phyloP scores from a whole-genome alignment of 1,140 invertebrate genomes.

The Drosophila albomicans region DNA sequence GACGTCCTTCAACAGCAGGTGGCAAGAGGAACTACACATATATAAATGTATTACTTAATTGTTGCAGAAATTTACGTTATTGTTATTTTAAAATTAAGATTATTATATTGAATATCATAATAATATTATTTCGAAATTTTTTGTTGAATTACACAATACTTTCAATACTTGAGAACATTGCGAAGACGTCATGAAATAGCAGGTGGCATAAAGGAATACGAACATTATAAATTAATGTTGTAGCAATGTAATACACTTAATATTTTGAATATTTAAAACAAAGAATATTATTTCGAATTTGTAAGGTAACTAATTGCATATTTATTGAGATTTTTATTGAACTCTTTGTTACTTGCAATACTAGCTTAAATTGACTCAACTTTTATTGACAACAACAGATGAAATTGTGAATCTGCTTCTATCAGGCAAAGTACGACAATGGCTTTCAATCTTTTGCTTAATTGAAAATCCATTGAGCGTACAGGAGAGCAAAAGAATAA shows the following conservation, averaged over 20 bases:
- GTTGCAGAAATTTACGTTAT: neutral
- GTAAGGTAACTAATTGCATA: too few species aligned
- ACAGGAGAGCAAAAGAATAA: neutral
- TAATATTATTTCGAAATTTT: too few species aligned
- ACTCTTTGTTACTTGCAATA: too few species aligned
- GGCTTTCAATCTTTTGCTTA: constrained; percentile 18
- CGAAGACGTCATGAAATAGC: neutral
- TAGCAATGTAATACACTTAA: too few species aligned
- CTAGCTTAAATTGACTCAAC: too few species aligned
- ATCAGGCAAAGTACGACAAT: neutral
- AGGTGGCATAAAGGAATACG: neutral
- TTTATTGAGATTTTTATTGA: too few species aligned
- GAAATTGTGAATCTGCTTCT: neutral
- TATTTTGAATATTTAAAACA: too few species aligned
- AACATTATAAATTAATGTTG: too few species aligned
- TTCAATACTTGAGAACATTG: neutral
- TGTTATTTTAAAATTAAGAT: too few species aligned
- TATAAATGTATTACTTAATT: neutral
- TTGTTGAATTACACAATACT: too few species aligned
- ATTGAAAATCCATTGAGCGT: constrained; percentile 56
- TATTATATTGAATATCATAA: too few species aligned
- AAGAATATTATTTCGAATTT: too few species aligned
- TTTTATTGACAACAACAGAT: neutral
- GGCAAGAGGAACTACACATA: neutral
- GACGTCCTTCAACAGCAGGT: neutral